Conservation (phyloP, 2,888 invertebrate genomes). For the Nymphalis urticae region DNA sequence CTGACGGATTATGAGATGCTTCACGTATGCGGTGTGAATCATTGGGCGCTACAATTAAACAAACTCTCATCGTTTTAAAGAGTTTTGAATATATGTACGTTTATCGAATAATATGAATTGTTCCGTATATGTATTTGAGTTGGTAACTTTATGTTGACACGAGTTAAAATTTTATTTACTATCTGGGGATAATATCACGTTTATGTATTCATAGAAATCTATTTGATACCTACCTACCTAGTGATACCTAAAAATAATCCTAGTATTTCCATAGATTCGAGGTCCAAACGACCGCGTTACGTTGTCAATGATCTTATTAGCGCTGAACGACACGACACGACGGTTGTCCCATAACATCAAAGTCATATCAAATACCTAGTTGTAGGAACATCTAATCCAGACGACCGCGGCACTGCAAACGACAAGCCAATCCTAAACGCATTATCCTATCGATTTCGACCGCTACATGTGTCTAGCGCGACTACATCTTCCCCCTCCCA, state of each 20-base stretch:
- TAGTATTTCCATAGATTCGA: no score
- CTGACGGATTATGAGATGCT: conserved; percentile 18
- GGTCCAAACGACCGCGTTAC: no score
- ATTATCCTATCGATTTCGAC: conserved; percentile 67
- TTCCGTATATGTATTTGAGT: no score
- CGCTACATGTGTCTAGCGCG: conserved; percentile 66
- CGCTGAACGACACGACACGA: no score
- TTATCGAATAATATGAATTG: not conserved
- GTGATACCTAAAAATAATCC: no score
- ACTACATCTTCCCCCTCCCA: conserved; percentile 50
- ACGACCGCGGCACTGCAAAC: conserved; percentile 35
- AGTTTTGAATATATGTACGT: not conserved
- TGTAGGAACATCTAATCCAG: conserved; percentile 32
- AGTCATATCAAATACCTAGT: conserved; percentile 23
- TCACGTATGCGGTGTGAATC: not conserved
- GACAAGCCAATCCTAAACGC: conserved; percentile 64
- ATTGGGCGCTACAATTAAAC: not conserved
- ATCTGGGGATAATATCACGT: no score
- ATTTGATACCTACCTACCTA: no score
- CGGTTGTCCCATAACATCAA: conserved; percentile 10
- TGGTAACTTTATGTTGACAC: no score
- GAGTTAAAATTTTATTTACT: no score
- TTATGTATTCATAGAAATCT: no score
- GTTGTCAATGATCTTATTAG: no score
- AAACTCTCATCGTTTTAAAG: not conserved